phyloP scores from a whole-genome alignment of 37 sponge, comb jelly and placozoan genomes.

The Spongilla lacustris region DNA sequence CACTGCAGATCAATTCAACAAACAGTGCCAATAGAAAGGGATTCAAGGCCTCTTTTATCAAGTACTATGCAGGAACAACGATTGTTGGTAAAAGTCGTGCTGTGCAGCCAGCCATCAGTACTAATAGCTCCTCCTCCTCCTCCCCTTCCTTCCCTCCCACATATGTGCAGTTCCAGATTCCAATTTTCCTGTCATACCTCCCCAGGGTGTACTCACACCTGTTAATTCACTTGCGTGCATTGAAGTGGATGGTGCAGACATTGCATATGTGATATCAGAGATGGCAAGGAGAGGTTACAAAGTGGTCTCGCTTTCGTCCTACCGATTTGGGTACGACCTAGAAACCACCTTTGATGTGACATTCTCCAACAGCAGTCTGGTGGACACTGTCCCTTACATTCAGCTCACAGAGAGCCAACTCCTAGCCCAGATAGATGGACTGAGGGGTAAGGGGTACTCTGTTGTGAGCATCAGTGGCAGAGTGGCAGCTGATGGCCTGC shows the following conservation, averaged over 20 bases:
- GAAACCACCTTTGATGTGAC: conserved; percentile 33
- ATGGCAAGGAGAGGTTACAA: conserved; percentile 26
- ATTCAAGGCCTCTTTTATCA: conserved; percentile 48
- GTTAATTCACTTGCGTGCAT: not conserved
- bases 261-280: not conserved
- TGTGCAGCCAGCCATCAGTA: not conserved
- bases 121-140: not conserved
- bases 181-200: not conserved
- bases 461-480: conserved; percentile 8
- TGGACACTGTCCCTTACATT: conserved; percentile 10
- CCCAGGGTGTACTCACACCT: not conserved
- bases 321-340: conserved; percentile 5
- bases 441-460: conserved; percentile 17
- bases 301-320: conserved; percentile 11
- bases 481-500: not conserved
- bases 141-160: not conserved
- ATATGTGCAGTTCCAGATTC: not conserved
- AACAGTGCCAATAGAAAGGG: not conserved
- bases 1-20: conserved; percentile 12
- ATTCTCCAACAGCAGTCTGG: conserved; percentile 29
- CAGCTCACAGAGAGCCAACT: conserved; percentile 17
- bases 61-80: conserved; percentile 37
- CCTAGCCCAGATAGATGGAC: conserved; percentile 1
- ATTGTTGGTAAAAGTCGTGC: conserved; percentile 5
- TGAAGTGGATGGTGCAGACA: not conserved